These are phyloP conservation scores for Nyctibius grandis DNA, from an alignment of 2,797 vertebrate species.

Conservation along the genomic window DNA sequence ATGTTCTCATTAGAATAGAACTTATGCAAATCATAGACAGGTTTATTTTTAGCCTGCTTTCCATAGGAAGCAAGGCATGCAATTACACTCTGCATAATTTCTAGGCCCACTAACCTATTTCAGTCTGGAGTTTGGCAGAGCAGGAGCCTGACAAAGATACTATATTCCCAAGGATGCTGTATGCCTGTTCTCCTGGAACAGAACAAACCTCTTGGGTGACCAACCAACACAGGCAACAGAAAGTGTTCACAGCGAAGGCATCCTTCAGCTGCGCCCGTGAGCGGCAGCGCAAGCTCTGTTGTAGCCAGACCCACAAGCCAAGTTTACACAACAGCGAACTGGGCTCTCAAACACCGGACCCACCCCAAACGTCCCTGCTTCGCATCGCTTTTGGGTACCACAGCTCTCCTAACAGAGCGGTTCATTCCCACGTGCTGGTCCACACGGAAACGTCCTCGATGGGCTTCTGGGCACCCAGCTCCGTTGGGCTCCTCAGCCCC, in stretches of 20 bases:
- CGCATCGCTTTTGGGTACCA: accelerated
- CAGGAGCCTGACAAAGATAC: not conserved
- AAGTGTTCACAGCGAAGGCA: not conserved
- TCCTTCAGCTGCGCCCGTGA: not conserved
- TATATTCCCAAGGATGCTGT: not conserved
- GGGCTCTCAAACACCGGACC: not conserved
- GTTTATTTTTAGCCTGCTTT: conserved; percentile 45
- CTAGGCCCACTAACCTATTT: conserved; percentile 56
- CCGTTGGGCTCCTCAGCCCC: not conserved
- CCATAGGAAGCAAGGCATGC: conserved; percentile 11
- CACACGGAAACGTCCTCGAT: accelerated
- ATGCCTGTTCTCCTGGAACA: not conserved
- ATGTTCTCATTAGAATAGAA: conserved; percentile 25
- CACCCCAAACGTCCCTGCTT: not conserved
- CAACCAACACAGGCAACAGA: not conserved
- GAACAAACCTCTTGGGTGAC: not conserved
- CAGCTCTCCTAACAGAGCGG: accelerated
- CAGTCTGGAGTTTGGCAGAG: not conserved
- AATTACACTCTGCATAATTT: conserved; percentile 25
- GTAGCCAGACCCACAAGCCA: not conserved
- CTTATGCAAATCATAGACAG: conserved; percentile 17
- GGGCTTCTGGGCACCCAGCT: not conserved
- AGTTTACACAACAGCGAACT: not conserved
- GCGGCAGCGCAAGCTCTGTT: accelerated
- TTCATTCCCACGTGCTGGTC: not conserved